Evolutionary conservation across 2,113 vertebrate species (phyloP).

Genomic region (Pelodiscus sinensis): DNA sequence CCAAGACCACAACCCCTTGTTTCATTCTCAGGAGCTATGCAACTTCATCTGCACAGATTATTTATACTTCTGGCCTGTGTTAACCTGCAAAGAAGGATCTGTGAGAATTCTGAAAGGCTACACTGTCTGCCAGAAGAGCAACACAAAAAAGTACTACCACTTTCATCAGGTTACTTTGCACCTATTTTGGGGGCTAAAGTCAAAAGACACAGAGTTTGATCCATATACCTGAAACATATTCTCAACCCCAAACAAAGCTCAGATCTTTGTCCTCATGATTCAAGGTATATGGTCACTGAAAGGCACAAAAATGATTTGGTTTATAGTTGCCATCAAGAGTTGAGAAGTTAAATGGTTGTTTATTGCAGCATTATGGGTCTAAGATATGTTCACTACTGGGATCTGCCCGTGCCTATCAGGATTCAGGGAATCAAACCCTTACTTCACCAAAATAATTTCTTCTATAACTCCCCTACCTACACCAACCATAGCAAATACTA

Average conservation of each 20-base stretch:
- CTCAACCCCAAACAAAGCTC: neutral
- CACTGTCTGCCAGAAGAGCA: neutral
- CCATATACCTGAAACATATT: neutral
- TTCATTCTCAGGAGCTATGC: neutral
- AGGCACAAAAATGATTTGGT: neutral
- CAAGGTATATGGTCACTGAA: neutral
- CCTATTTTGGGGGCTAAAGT: slow-evolving; percentile 12
- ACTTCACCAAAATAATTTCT: neutral
- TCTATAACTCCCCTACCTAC: neutral
- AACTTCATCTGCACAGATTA: neutral
- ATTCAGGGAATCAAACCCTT: neutral
- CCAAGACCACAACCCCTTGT: neutral
- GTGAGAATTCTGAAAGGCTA: neutral
- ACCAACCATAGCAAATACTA: neutral
- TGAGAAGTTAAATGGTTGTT: neutral
- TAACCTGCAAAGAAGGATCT: neutral
- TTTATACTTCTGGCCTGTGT: neutral
- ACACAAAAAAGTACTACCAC: neutral
- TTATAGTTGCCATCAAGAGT: neutral
- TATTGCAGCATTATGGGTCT: neutral
- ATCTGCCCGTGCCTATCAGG: neutral
- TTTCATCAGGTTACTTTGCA: neutral
- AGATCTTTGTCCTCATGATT: neutral
- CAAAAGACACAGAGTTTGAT: neutral
- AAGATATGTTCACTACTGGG: neutral